Percentiles rank a stretch among this genome's conserved stretches.
Conservation (phyloP, 2,888 invertebrate species). For the Leptopilina drosophilae region DNA sequence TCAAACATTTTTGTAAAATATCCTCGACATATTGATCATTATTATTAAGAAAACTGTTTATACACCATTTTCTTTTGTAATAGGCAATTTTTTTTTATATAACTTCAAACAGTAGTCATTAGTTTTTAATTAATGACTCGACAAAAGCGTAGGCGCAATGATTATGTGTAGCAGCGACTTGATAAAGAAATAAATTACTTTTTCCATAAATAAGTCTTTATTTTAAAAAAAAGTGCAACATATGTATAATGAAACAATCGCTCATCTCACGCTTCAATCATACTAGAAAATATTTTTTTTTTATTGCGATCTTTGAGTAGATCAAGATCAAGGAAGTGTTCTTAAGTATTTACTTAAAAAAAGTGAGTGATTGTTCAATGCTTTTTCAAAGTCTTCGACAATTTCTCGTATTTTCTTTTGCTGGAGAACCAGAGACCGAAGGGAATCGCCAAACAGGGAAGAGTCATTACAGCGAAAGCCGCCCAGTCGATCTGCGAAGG, state of each 20-base stretch:
- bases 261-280: constrained; percentile 64
- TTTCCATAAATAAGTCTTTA: constrained; percentile 71
- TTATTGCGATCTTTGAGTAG: neutral
- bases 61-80: too few relatives aligned
- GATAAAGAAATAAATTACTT: constrained; percentile 13
- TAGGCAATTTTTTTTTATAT: too few relatives aligned
- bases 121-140: neutral
- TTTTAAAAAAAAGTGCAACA: constrained; percentile 66
- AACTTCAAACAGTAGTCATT: too few relatives aligned
- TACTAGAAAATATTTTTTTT: constrained; percentile 54
- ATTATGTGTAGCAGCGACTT: neutral
- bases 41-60: too few relatives aligned
- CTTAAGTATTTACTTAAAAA: constrained; percentile 39
- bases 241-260: constrained; percentile 66
- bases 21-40: too few relatives aligned
- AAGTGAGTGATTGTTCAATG: constrained; percentile 62
- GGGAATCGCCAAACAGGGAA: constrained; percentile 96
- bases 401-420: constrained; percentile 94
- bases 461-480: constrained; percentile 97
- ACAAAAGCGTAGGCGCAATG: neutral
- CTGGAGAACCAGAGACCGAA: constrained; percentile 96
- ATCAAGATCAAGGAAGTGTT: constrained; percentile 44
- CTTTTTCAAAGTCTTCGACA: constrained; percentile 85
- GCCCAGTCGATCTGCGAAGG: constrained; percentile 89
- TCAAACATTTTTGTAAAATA: neutral